Base-by-base conservation (phyloP, 2,797 vertebrate species). In the Macrochelys suwanniensis region DNA sequence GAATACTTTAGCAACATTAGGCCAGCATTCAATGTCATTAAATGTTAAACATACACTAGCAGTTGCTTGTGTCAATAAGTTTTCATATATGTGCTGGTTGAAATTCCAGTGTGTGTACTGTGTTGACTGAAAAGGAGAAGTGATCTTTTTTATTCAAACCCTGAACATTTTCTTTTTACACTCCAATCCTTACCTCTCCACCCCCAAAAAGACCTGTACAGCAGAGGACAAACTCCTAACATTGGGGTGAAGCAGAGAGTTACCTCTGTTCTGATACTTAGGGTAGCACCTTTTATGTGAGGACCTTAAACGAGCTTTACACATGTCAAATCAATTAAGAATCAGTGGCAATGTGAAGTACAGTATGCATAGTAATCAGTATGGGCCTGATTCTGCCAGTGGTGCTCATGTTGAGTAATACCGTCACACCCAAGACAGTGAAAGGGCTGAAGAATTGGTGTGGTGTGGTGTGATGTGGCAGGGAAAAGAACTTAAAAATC, bases 1-100 rank as follows among this genome's bases (percentile, higher is more conserved):
- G 92, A 96, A 92, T 93, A 91, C 82, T 94, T 80, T 65, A 89
- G 84, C 47, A 11, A 33, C 59, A 71, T 71, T 92, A 96, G 91
- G 95, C 89, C 88, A 87, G 57, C 68, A 88, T 91, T 96, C 3
- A 13, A 61, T 61, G 31, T 31, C 31, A 61, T 61, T 92, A 94
- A 90, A 96, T 45, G 95, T 88, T 96, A 80, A 83, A 79, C 80
- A 88, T 77, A 74, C 54, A 8, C 68, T 1, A 7, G n/a, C 54
- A 80, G 57, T 80, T 87, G 76, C 92, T 57, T 54, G 19, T n/a
- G 59, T 81, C 95, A 87, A 94, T 77, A 83, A 6, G 17, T 77
- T 89, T 94, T 91, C 89, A 92, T 71, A 37, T 4, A 54, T 71
- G 61, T 74, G 28, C 82, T 77, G 59, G 53, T n/a, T 82, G 87